These are phyloP conservation scores for Mystacornis crossleyi DNA, from an alignment of 2,113 vertebrate species.

Conservation along the genomic window DNA sequence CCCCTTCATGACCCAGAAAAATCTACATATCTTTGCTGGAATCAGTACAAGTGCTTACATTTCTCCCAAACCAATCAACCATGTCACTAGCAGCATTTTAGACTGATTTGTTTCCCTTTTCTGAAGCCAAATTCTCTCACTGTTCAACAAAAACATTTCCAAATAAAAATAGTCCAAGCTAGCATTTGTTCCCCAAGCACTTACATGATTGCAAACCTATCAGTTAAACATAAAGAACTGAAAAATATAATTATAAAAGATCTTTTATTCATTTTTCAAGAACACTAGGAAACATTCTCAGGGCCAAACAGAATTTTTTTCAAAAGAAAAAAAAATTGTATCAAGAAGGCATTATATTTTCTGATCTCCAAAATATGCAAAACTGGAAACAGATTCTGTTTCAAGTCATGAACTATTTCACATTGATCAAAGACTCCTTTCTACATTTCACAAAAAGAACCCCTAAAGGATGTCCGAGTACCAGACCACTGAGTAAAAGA, in stretches of 20 bases:
- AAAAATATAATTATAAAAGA: neutral
- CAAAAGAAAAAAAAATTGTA: neutral
- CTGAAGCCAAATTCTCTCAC: neutral
- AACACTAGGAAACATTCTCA: neutral
- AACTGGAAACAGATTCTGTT: neutral
- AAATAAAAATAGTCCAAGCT: neutral
- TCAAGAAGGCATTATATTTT: neutral
- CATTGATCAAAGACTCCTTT: neutral
- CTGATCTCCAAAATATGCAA: neutral
- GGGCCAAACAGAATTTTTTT: neutral
- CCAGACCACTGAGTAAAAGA: neutral
- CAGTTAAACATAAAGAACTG: neutral
- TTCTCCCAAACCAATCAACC: neutral
- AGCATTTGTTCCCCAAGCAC: neutral
- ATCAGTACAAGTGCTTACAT: neutral
- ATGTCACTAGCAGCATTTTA: rapidly evolving
- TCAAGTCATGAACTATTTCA: neutral
- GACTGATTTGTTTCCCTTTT: neutral
- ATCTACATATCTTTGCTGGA: neutral
- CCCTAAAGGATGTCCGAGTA: neutral
- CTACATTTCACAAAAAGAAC: neutral
- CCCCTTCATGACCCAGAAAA: neutral
- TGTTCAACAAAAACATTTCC: neutral
- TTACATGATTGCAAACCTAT: neutral
- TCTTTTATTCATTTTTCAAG: neutral